Base-by-base conservation (phyloP, 2,797 vertebrate genomes). In the Margarornis squamiger region DNA sequence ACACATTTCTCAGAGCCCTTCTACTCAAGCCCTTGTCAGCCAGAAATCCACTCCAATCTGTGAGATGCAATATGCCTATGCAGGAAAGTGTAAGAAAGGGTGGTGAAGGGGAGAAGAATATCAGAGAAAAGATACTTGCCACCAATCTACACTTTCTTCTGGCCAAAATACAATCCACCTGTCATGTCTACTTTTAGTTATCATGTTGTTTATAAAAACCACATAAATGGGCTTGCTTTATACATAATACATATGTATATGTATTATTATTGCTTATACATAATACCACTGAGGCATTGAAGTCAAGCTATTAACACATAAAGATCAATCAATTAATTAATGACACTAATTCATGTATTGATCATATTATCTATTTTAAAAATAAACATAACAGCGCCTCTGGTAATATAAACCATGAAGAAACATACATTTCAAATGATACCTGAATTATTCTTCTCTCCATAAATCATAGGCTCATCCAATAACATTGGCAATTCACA, bases 171-270 rank as follows among this genome's bases (percentile, higher is more conserved):
- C 57, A 90, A 89, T 89, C 88, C 91, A 92, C 67, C 80, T 91
- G 85, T 91, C 94, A 91, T 68, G 65, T 85, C 41, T 63, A 84
- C 79, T 95, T 96, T 90, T 89, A 93, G 93, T 93, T 94, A 91
- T 86, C 71, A 82, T 82, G 82, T 68, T 91, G 74, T 88, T 91
- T 78, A 62, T 65, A 77, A 84, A 82, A 81, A 45, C 1, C 7
- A 41, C 17, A 59, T 41, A 46, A 80, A 87, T 38, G 9, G 61
- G 67, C 65, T 77, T 71, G 77, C 22, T 89, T 85, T 75, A 94
- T 91, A 65, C 45, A 18, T 59, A 74, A 34, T 63, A 55, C 54
- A n/a, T n/a, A n/a, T n/a, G n/a, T n/a, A n/a, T n/a, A n/a, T n/a
- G n/a, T n/a, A n/a, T n/a, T n/a, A n/a, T n/a, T n/a, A n/a, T n/a